Evolutionary conservation across 2,113 vertebrate species (phyloP), one percentile per base, ranked within the genome.

Genomic region (Pithys albifrons): DNA sequence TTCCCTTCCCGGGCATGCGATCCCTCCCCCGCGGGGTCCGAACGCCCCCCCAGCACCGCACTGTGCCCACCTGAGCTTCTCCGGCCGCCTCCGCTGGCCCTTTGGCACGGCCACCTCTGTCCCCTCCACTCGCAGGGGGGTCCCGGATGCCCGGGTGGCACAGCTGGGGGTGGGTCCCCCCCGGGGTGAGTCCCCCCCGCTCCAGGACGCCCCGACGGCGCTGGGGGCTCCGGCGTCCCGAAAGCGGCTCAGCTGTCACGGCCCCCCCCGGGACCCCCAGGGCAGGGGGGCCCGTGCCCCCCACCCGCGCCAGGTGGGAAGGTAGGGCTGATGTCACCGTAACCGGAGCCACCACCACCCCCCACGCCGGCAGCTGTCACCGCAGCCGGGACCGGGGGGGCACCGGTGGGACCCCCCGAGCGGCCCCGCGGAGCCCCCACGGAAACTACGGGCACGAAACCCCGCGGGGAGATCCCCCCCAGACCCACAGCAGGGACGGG

Each of bases 261-360:
- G 13, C 17, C 48, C 37, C 37, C 52, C 65, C 71, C 35, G 70
- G 43, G 70, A 67, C 80, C 88, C 88, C 72, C n/a, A 6, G 18
- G 43, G 58, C 23, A 31, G 61, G 59, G 69, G 90, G 88, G 71
- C 31, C 57, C 14, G 27, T 0, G 25, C 78, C 75, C 92, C 88
- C 72, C 43, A 14, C 79, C 76, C 43, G 27, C 27, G 70, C 92
- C 96, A 97, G 95, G 96, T 95, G 96, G 87, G 55, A 94, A 89
- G 91, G 78, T 85, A 87, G 87, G 24, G 88, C 62, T 96, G 95
- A 96, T 95, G 96, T 96, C 96, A 96, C 90, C 35, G 64, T 91
- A 97, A 97, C 86, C 48, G 41, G 94, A 96, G 66, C 84, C 91
- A 51, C 19, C 35, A 0, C 10, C 48, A 23, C 28, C 20, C 69